A percentile compares a stretch with the other conserved stretches of the same genome.
Conservation (phyloP, 2,888 invertebrate species). For the Eurytoma adleriae region DNA sequence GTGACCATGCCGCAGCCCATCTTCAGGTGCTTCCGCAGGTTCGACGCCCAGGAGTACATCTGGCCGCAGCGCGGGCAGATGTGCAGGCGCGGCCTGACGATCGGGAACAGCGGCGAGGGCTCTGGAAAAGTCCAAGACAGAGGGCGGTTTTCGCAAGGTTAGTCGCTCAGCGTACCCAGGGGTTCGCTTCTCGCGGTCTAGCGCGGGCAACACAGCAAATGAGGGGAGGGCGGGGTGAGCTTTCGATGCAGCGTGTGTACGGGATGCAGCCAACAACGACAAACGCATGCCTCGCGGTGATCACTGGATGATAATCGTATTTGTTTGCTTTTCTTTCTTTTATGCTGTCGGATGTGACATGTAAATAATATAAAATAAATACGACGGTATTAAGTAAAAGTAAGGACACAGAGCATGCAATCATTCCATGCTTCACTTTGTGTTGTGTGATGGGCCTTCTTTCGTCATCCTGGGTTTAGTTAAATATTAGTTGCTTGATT, state of each 20-base stretch:
- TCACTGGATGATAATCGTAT: neutral
- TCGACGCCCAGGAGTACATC: conserved; percentile 75
- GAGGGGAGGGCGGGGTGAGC: too few species aligned
- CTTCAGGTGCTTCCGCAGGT: conserved; percentile 74
- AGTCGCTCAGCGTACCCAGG: conserved; percentile 1
- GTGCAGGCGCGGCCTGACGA: conserved; percentile 73
- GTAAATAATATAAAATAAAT: conserved; percentile 6
- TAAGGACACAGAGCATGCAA: conserved; percentile 48
- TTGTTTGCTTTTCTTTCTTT: neutral
- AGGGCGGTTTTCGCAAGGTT: conserved; percentile 10
- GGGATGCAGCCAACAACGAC: conserved; percentile 22
- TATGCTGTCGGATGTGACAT: neutral
- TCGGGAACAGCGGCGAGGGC: conserved; percentile 71
- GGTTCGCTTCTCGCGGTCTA: neutral
- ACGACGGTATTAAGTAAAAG: neutral
- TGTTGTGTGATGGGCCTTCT: neutral
- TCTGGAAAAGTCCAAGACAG: conserved; percentile 67
- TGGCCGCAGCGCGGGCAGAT: conserved; percentile 75
- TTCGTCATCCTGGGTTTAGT: too few species aligned
- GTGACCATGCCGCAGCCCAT: conserved; percentile 75
- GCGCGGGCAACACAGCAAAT: neutral
- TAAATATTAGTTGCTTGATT: too few species aligned
- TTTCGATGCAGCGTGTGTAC: too few species aligned
- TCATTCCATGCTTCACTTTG: conserved; percentile 53
- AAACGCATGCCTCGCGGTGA: conserved; percentile 30